These are phyloP conservation scores for Brachypodius melanocephalos DNA, from an alignment of 2,113 vertebrate species.

Conservation along the genomic window DNA sequence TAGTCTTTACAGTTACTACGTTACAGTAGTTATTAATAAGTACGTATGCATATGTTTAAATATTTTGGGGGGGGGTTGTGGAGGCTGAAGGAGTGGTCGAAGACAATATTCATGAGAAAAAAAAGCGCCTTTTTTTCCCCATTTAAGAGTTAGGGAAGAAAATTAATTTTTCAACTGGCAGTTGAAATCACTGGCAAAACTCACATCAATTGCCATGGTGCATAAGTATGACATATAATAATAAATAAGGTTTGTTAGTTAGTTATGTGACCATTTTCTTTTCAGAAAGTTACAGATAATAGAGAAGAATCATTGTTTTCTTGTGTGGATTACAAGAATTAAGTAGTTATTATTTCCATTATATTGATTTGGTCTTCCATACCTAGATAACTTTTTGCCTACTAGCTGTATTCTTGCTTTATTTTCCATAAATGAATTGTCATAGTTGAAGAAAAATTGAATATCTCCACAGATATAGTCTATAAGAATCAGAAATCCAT, in stretches of 20 bases:
- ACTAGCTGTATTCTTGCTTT: not conserved
- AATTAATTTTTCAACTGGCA: not conserved
- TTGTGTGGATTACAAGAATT: not conserved
- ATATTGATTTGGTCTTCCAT: not conserved
- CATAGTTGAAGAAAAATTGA: not conserved
- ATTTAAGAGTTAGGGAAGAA: not conserved
- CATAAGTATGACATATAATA: not conserved
- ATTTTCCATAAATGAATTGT: not conserved
- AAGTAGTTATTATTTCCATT: not conserved
- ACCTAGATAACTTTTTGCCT: not conserved
- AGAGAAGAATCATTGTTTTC: not conserved
- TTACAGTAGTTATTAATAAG: not conserved
- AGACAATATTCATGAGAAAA: not conserved
- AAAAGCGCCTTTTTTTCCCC: not conserved
- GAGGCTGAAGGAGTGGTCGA: not conserved
- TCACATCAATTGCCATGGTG: not conserved
- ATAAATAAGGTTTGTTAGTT: not conserved
- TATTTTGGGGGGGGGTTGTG: not conserved
- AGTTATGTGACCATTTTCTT: not conserved
- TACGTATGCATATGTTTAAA: not conserved
- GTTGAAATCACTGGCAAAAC: not conserved
- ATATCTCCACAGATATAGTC: not conserved
- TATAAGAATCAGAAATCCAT: not conserved
- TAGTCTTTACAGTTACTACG: not conserved
- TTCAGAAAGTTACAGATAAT: not conserved